Evolutionary conservation across 2,113 vertebrate genomes (phyloP), one percentile per base, ranked within the genome.

Genomic region (Catagonus wagneri): DNA sequence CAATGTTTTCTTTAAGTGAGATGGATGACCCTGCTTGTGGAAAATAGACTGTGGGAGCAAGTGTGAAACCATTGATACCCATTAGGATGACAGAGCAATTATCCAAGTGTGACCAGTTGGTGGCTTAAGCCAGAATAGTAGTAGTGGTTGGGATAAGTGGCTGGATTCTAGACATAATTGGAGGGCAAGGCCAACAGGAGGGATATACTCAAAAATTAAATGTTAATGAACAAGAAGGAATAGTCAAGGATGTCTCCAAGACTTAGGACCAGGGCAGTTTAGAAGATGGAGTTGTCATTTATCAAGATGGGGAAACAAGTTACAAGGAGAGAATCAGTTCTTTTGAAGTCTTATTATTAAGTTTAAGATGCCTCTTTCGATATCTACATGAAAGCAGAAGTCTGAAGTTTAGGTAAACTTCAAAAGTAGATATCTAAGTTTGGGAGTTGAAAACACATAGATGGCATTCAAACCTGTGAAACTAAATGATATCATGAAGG

Each of bases 1-100:
- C n/a, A n/a, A n/a, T n/a, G n/a, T 80, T 85, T 75, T 63, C 60
- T 87, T 93, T 71, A 61, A 90, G 22, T 78, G 7, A 87, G 12
- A 34, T 65, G 16, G 39, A n/a, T 91, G 19, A 36, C 5, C 66
- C 32, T 74, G 16, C 32, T 19, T 88, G 12, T 65, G 29, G 39
- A 69, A 93, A 39, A 27, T 23, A 95, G 66, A 86, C 25, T 19
- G 1, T 72, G 12, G 20, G 39, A 90, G n/a, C 34, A 91, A 17
- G 14, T 52, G 29, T 39, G 44, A 78, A 44, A 65, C 7, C 15
- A 71, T 13, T 15, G 44, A 88, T 2, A 58, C 7, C 23, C 63
- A 5, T 27, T 27, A 16, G 15, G 8, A 39, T 69, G 22, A 19
- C 68, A 29, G 32, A 36, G 56, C 36, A 75, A 7, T 81, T 44